Conservation (phyloP, 2,888 invertebrate species). For the Ophion ellenae region DNA sequence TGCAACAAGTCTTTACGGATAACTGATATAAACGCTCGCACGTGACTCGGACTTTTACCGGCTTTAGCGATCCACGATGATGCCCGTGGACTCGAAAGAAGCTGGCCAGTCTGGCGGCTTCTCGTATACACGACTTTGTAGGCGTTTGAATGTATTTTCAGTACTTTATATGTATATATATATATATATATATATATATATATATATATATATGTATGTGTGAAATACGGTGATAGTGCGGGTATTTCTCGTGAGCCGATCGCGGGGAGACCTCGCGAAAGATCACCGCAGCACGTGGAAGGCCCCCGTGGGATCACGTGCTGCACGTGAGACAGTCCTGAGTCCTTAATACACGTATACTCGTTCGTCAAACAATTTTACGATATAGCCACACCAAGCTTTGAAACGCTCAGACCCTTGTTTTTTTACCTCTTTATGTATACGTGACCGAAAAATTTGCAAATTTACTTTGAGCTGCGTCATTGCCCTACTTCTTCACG, state of each 20-base stretch:
- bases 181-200: neutral
- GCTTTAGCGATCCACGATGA: conserved; percentile 49
- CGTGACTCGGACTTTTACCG: conserved; percentile 65
- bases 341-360: conserved; percentile 48
- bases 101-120: conserved; percentile 28
- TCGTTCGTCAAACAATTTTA: conserved; percentile 22
- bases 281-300: conserved; percentile 73
- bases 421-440: neutral
- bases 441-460: neutral
- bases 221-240: conserved; percentile 34
- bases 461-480: neutral
- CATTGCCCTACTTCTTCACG: too few species aligned
- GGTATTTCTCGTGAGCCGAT: conserved; percentile 46
- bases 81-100: conserved; percentile 32
- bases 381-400: conserved; percentile 3
- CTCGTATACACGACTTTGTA: conserved; percentile 30
- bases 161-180: neutral
- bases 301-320: conserved; percentile 79
- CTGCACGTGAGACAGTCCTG: conserved; percentile 77
- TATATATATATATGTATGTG: neutral
- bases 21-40: conserved; percentile 31
- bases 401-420: neutral
- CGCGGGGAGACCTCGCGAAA: conserved; percentile 54
- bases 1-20: conserved; percentile 61
- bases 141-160: conserved; percentile 45